phyloP scores from a whole-genome alignment of 2,888 invertebrate species.

The Lasioglossum calceatum region DNA sequence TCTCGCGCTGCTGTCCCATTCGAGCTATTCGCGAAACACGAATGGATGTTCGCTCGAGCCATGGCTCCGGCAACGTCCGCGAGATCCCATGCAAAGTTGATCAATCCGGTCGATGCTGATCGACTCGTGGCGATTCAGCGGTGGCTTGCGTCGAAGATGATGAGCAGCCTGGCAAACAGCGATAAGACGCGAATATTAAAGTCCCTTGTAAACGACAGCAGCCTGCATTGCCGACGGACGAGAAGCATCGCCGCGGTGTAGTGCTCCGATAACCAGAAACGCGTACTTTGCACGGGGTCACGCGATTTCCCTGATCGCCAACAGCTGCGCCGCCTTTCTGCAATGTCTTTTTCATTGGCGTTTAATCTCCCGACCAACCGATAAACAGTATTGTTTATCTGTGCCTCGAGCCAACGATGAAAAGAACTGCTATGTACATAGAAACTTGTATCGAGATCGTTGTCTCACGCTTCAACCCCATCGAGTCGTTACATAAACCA shows the following conservation, averaged over 20 bases:
- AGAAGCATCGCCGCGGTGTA: constrained; percentile 15
- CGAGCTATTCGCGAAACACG: neutral
- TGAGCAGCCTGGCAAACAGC: neutral
- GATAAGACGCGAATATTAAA: constrained; percentile 14
- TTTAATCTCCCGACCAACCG: neutral
- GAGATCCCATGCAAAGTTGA: neutral
- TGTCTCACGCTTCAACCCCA: neutral
- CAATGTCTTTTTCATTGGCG: constrained; percentile 9
- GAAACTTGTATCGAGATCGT: neutral
- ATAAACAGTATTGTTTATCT: neutral
- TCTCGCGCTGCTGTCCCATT: neutral
- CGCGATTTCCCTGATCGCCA: constrained; percentile 62
- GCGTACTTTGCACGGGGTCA: constrained; percentile 63
- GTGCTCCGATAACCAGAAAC: constrained; percentile 39
- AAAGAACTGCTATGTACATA: too few species aligned
- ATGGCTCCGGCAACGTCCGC: neutral
- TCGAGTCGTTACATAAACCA: neutral
- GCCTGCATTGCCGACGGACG: constrained; percentile 52
- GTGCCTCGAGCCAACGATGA: neutral
- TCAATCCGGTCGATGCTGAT: neutral
- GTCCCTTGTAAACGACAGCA: neutral
- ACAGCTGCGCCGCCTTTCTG: constrained; percentile 39
- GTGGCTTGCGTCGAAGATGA: neutral
- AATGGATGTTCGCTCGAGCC: neutral
- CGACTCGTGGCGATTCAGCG: neutral